A percentile compares a stretch with the other conserved stretches of the same genome.
phyloP scores from a whole-genome alignment of 2,888 invertebrate species.

The Amphipoea oculea region DNA sequence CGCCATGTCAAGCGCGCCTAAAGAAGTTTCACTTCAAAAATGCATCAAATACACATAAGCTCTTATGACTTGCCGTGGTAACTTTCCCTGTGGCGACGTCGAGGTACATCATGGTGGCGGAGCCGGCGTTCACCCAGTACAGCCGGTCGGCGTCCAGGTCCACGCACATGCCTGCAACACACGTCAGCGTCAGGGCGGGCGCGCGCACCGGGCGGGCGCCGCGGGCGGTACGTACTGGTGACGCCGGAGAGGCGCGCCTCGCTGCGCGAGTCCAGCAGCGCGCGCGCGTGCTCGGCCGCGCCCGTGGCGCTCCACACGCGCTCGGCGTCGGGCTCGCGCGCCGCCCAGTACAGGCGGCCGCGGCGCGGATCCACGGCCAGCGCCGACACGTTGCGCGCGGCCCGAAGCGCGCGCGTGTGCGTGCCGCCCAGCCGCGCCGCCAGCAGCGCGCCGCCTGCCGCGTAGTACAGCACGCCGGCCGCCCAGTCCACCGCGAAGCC shows the following conservation, averaged over 20 bases:
- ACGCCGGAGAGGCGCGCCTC: constrained; percentile 78
- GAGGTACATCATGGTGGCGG: constrained; percentile 91
- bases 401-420: constrained; percentile 90
- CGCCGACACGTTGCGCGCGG: constrained; percentile 91
- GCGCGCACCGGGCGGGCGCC: no score
- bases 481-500: constrained; percentile 96
- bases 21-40: no score
- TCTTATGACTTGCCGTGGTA: constrained; percentile 71
- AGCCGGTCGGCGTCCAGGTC: constrained; percentile 91
- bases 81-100: constrained; percentile 85
- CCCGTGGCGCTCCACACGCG: constrained; percentile 92
- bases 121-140: constrained; percentile 91
- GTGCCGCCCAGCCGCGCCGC: constrained; percentile 94
- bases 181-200: neutral
- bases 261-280: constrained; percentile 70
- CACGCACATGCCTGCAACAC: constrained; percentile 90
- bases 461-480: constrained; percentile 94
- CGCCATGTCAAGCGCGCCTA: no score
- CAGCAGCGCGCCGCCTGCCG: constrained; percentile 91
- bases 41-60: neutral
- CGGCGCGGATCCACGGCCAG: constrained; percentile 93
- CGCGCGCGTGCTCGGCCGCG: constrained; percentile 91
- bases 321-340: constrained; percentile 82
- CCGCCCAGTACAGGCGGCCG: constrained; percentile 90
- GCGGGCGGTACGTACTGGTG: constrained; percentile 70